Base-by-base conservation (phyloP, 2,888 invertebrate species). In the Ormyrus nitidulus region DNA sequence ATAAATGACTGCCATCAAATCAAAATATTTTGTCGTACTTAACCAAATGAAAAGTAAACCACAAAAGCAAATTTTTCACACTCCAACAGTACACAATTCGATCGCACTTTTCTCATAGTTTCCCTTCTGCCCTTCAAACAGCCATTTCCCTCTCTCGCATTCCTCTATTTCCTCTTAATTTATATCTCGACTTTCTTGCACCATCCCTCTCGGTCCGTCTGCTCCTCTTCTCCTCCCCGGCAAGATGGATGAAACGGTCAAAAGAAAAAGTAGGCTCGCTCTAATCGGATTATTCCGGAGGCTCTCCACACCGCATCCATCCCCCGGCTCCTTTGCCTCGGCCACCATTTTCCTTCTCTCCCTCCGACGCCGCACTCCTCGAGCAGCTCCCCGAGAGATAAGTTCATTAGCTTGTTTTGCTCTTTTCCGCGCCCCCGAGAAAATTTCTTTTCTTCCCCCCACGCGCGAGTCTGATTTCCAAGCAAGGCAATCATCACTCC, bases 391-490 rank as follows among this genome's bases (percentile, higher is more conserved):
- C 34, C 34, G 34, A 56, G 34, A 56, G 65, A 73, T 73, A 48
- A 73, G 73, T 73, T 73, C 73, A 65, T 73, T 73, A 73, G 56
- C 73, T 73, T 73, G 73, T 73, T 73, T 73, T 65, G 73, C 64
- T 19, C 46, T 13, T 46, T 10, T 7, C 34, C 10, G 34, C n/a
- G 4, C 10, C 6, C 7, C 4, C 48, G 10, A 2, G 11, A 62
- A 11, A 48, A 46, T 9, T 65, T 64, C 73, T 73, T 64, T 48
- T 65, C 19, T 56, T 58, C 19, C 48, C 9, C 66, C 13, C 49
- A 46, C 44, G 13, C 34, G 46, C 13, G 59, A 54, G 56, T 11
- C 56, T 69, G 56, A 69, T 69, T 69, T 56, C 56, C 34, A 34
- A 34, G 34, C 34, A 4, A 4, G 34, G 34, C 34, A 34, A 34